These are phyloP conservation scores for Caenorhabditis macrosperma DNA, from an alignment of 2,888 invertebrate species.

Conservation along the genomic window DNA sequence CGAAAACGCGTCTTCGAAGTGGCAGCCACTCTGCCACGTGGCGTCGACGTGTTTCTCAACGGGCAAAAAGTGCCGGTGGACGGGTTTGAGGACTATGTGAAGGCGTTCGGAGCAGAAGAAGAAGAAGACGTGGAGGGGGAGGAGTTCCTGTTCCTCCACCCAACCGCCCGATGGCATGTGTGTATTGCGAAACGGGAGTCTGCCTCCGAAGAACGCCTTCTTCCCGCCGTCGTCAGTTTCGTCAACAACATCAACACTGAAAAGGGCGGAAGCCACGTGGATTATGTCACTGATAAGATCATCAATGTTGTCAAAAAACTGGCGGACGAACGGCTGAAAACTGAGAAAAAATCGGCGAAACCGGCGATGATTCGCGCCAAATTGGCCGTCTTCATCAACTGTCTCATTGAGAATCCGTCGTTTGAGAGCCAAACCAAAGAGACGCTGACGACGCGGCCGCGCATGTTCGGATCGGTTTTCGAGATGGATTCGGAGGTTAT, in stretches of 20 bases:
- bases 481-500: slow-evolving; percentile 82
- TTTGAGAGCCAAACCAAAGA: slow-evolving; percentile 99
- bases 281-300: slow-evolving; percentile 91
- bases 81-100: slow-evolving; percentile 94
- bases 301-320: slow-evolving; percentile 90
- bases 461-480: slow-evolving; percentile 96
- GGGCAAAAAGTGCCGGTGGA: slow-evolving; percentile 85
- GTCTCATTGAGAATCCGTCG: slow-evolving; percentile 96
- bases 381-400: slow-evolving; percentile 96
- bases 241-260: slow-evolving; percentile 98
- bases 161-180: slow-evolving; percentile 93
- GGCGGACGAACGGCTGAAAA: slow-evolving; percentile 88
- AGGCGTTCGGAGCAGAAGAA: slow-evolving; percentile 88
- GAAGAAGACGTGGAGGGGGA: slow-evolving; percentile 81
- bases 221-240: slow-evolving; percentile 86
- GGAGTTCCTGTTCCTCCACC: slow-evolving; percentile 48
- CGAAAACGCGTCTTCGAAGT: slow-evolving; percentile 92
- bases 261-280: slow-evolving; percentile 97
- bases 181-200: slow-evolving; percentile 85
- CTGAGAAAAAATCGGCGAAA: slow-evolving; percentile 89
- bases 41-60: slow-evolving; percentile 92
- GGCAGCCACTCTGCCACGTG: slow-evolving; percentile 88
- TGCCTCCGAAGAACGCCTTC: neutral
- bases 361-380: slow-evolving; percentile 94
- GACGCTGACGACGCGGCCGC: slow-evolving; percentile 94